These are phyloP conservation scores for Eunapius fragilis DNA, from an alignment of 37 sponge, comb jelly and placozoan species.

Conservation along the genomic window DNA sequence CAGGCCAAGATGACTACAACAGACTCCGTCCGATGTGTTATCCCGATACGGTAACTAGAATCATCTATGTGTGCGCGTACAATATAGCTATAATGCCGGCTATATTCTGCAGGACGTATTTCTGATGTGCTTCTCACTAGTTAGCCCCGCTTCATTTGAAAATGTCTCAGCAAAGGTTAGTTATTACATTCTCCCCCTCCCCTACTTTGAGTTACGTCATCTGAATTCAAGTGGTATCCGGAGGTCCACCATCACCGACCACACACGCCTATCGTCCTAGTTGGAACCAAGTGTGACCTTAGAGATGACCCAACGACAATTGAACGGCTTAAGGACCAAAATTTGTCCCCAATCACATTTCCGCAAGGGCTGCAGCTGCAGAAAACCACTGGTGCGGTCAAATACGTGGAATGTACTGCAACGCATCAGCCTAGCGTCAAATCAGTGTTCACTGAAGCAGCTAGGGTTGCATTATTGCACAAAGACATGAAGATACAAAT, in stretches of 20 bases:
- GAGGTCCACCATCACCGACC: constrained; percentile 65
- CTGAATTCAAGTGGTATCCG: constrained; percentile 19
- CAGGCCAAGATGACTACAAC: neutral
- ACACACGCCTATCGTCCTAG: constrained; percentile 55
- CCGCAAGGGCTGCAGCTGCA: constrained; percentile 6
- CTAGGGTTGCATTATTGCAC: neutral
- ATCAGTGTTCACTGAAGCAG: neutral
- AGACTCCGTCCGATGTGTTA: neutral
- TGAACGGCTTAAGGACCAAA: constrained; percentile 40
- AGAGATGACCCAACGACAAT: constrained; percentile 47
- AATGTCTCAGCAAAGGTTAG: neutral
- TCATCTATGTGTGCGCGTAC: neutral
- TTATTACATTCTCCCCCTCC: neutral
- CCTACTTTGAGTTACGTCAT: neutral
- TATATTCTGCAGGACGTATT: neutral
- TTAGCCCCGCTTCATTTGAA: neutral
- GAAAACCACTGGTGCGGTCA: neutral
- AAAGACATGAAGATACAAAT: neutral
- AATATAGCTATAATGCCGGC: neutral
- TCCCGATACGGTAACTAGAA: neutral
- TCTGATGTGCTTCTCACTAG: neutral
- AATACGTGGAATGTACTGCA: constrained; percentile 13
- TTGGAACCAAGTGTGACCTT: constrained; percentile 62
- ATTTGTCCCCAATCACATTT: constrained; percentile 7
- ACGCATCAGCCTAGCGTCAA: neutral